Evolutionary conservation across 2,888 invertebrate species (phyloP).

Genomic region (Marronus borbonicus): DNA sequence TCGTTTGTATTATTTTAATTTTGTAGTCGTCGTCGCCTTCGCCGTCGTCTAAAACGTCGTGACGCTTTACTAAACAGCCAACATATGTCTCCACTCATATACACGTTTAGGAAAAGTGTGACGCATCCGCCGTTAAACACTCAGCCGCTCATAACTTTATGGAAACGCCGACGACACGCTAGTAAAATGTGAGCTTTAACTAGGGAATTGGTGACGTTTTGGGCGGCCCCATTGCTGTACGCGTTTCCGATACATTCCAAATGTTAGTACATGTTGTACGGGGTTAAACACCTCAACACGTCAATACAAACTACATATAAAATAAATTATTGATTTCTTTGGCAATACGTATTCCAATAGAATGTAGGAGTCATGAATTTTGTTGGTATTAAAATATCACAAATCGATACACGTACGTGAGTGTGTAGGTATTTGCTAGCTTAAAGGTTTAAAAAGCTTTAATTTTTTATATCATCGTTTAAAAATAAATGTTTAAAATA

Average conservation of each 20-base stretch:
- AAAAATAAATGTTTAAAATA: too few relatives aligned
- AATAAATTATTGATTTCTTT: too few relatives aligned
- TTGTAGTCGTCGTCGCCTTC: not conserved
- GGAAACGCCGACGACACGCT: not conserved
- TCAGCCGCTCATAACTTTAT: constrained; percentile 2
- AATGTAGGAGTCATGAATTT: too few relatives aligned
- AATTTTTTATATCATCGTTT: too few relatives aligned
- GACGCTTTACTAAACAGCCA: not conserved
- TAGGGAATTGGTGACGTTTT: constrained; percentile 2
- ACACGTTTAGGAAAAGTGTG: not conserved
- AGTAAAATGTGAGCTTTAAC: not conserved
- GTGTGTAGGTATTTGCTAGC: too few relatives aligned
- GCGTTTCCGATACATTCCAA: not conserved
- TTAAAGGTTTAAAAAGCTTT: too few relatives aligned
- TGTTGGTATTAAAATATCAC: too few relatives aligned
- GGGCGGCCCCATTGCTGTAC: not conserved
- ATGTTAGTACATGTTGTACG: not conserved
- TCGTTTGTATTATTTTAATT: not conserved
- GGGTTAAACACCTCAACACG: too few relatives aligned
- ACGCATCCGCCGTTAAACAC: not conserved
- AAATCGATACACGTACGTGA: too few relatives aligned
- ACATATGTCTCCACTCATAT: not conserved
- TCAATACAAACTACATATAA: too few relatives aligned
- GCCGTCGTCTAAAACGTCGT: not conserved
- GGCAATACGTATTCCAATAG: too few relatives aligned